Evolutionary conservation across 2,797 vertebrate species (phyloP), one percentile per base, ranked within the genome.

Genomic region (Semotilus atromaculatus): DNA sequence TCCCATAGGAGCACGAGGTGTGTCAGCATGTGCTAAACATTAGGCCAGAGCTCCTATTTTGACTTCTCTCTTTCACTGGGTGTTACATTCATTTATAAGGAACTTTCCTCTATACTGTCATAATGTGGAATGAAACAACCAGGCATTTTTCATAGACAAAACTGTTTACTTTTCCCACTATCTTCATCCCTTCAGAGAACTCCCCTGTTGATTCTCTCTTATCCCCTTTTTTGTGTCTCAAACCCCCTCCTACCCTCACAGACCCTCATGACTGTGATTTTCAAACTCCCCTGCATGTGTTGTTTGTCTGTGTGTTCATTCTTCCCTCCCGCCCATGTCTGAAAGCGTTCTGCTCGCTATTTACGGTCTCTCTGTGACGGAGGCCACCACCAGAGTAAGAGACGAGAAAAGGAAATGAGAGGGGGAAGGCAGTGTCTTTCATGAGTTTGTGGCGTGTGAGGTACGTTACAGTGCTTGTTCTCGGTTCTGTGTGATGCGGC

Each of bases 331-430:
- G 66, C 67, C 62, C 45, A 55, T 19, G 16, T 75, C 70, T 43
- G 72, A 86, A 75, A 84, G 85, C 66, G 6, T 62, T 82, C 62
- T 78, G 66, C 81, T 81, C 31, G 7, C n/a, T 88, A 86, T 89
- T 84, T 88, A 85, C 31, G 71, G 72, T 85, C 72, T 83, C 34
- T 68, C 58, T 80, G 64, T 80, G 86, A 87, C 38, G 55, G 70
- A 73, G 80, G 53, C 70, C 83, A 84, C 26, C 82, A 78, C 78
- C 66, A 85, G 60, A 31, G 75, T 82, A 70, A 64, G 58, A 70
- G 45, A 71, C 31, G 51, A 89, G 77, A 79, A 48, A 53, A 58
- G 80, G 72, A 84, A 82, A 79, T 53, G 26, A n/a, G 70, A 77
- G 7, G 58, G 81, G 58, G 51, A 66, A 51, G 38, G 60, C 74